Evolutionary conservation across 2,888 invertebrate species (phyloP), one percentile per base, ranked within the genome.

Genomic region (Carpatolechia fugitivella): DNA sequence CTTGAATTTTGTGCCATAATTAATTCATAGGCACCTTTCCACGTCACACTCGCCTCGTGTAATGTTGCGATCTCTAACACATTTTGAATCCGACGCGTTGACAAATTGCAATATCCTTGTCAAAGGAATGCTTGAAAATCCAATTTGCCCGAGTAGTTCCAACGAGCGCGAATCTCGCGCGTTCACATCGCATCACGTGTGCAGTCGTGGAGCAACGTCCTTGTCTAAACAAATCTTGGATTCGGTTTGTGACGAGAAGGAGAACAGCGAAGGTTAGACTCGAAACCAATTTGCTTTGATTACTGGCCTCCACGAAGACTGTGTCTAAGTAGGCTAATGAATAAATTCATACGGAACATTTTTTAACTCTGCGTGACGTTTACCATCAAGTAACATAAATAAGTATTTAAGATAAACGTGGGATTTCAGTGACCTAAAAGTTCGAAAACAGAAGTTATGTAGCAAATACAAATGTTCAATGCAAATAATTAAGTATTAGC

Each of bases 101-200:
- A 73, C 69, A 74, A 74, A 76, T 78, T 74, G 72, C 70, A 72
- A 64, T 66, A 62, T 62, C 65, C 66, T 62, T 60, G 64, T 62
- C 38, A 33, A 66, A 68, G 60, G 61, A 65, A 66, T 59, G 66
- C 67, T 68, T 62, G 66, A 67, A 44, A 74, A 76, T 52, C 74
- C 67, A 74, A 78, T 80, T 74, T 74, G 61, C 58, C 54, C 62
- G 70, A 69, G 70, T 76, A 75, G 67, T 68, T 70, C 61, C 49
- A 48, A 50, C 6, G 44, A 14, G 10, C 10, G 6, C 41, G 20
- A 24, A 29, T 20, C 40, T 44, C 44, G 13, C 13, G n/a, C 44
- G 41, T 24, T n/a, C 44, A 29, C 13, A 5, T 44, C 44, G 1
- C 29, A n/a, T 44, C 40, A 33, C 52, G 31, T 47, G 24, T 54